phyloP scores from a whole-genome alignment of 2,113 vertebrate species.

The Scomber colias region DNA sequence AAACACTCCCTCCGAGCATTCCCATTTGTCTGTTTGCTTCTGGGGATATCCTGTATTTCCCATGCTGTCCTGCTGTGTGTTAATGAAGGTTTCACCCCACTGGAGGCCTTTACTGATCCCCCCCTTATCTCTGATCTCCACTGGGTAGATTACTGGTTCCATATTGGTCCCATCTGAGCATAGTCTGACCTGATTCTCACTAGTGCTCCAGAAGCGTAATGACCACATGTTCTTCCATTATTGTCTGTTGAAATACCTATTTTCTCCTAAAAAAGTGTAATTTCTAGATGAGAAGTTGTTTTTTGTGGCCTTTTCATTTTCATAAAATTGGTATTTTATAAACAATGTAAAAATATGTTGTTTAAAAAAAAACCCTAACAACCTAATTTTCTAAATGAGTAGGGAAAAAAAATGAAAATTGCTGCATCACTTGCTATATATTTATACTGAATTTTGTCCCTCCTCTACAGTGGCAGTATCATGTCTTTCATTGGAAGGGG shows the following conservation, averaged over 20 bases:
- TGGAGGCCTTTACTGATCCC: slow-evolving; percentile 55
- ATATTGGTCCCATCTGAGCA: slow-evolving; percentile 51
- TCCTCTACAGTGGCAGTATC: slow-evolving; percentile 21
- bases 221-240: background rate
- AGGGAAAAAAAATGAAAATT: background rate
- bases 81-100: slow-evolving; percentile 81
- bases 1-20: slow-evolving; percentile 20
- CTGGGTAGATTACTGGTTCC: slow-evolving; percentile 53
- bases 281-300: too few species aligned
- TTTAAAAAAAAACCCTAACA: background rate
- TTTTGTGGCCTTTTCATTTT: background rate
- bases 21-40: slow-evolving; percentile 73
- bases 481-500: slow-evolving; percentile 31
- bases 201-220: background rate
- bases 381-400: background rate
- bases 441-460: background rate
- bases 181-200: background rate
- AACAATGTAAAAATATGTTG: background rate
- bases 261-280: background rate
- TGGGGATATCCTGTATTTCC: slow-evolving; percentile 76
- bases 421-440: background rate
- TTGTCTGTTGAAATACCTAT: background rate
- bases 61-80: slow-evolving; percentile 80
- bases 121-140: slow-evolving; percentile 57
- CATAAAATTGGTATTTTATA: background rate